Conservation (phyloP, 2,888 invertebrate species). For the Protophormia terraenovae region DNA sequence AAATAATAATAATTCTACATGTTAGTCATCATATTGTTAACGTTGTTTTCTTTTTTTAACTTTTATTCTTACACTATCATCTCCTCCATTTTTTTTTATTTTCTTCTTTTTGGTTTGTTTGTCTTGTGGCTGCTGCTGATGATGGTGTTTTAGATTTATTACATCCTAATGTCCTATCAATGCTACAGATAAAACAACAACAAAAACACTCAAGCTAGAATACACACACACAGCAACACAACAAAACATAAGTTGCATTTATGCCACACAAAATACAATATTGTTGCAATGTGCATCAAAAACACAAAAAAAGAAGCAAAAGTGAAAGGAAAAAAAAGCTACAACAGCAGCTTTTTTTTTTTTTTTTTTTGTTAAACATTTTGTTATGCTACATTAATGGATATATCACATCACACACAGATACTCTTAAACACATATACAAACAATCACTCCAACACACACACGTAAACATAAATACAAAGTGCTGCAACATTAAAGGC, state of each 20-base stretch:
- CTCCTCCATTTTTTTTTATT: constrained; percentile 59
- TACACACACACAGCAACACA: constrained; percentile 35
- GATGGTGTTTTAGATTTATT: constrained; percentile 69
- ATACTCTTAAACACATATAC: not conserved
- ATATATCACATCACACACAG: constrained; percentile 48
- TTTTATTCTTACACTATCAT: not conserved
- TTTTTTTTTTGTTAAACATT: constrained; percentile 69
- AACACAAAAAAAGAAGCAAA: not conserved
- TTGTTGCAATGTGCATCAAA: constrained; percentile 46
- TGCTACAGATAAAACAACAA: constrained; percentile 61
- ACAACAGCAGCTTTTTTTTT: constrained; percentile 59
- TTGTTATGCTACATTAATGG: constrained; percentile 69
- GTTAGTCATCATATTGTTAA: not conserved
- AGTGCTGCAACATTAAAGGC: constrained; percentile 68
- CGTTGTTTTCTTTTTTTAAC: not conserved
- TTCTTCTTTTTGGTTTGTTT: not conserved
- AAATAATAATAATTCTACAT: constrained; percentile 15
- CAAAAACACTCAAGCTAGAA: constrained; percentile 23
- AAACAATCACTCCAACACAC: constrained; percentile 57
- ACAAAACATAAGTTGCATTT: constrained; percentile 33
- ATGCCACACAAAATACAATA: constrained; percentile 51
- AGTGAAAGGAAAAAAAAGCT: constrained; percentile 36
- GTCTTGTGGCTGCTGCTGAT: constrained; percentile 34
- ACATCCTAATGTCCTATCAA: constrained; percentile 68
- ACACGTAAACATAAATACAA: constrained; percentile 32